These are phyloP conservation scores for Avahi laniger DNA, from an alignment of 2,797 vertebrate genomes.

Conservation along the genomic window DNA sequence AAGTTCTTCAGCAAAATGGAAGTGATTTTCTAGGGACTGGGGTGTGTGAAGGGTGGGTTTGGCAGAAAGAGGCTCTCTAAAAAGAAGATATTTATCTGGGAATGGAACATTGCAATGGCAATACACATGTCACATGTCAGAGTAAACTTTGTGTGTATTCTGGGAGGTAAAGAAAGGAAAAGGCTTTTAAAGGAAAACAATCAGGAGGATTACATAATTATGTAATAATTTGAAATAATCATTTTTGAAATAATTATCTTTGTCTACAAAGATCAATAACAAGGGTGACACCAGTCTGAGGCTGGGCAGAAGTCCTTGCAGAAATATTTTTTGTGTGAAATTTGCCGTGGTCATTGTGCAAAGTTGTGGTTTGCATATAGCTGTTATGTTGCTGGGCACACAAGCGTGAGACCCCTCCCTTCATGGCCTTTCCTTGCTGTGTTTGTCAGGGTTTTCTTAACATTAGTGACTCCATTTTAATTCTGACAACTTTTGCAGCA, in stretches of 20 bases:
- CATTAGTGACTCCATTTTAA: background rate
- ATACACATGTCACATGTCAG: no score
- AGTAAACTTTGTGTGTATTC: background rate
- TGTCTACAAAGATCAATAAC: background rate
- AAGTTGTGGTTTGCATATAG: background rate
- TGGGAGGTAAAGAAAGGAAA: background rate
- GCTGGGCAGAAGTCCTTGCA: background rate
- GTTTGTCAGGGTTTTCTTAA: background rate
- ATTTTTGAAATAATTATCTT: background rate
- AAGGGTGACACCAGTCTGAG: background rate
- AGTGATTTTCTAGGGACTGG: background rate
- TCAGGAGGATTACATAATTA: background rate
- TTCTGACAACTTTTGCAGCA: background rate
- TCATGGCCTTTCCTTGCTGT: background rate
- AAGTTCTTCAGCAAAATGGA: background rate
- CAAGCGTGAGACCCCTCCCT: background rate
- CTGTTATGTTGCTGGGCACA: background rate
- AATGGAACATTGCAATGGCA: background rate
- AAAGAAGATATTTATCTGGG: background rate
- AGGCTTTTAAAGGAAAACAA: background rate
- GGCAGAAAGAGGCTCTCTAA: background rate
- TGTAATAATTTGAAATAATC: background rate
- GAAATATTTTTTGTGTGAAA: background rate
- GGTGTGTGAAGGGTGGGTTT: accelerated
- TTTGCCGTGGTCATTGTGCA: background rate